Evolutionary conservation across 2,888 invertebrate genomes (phyloP).

Genomic region (Sarcophaga variegata): DNA sequence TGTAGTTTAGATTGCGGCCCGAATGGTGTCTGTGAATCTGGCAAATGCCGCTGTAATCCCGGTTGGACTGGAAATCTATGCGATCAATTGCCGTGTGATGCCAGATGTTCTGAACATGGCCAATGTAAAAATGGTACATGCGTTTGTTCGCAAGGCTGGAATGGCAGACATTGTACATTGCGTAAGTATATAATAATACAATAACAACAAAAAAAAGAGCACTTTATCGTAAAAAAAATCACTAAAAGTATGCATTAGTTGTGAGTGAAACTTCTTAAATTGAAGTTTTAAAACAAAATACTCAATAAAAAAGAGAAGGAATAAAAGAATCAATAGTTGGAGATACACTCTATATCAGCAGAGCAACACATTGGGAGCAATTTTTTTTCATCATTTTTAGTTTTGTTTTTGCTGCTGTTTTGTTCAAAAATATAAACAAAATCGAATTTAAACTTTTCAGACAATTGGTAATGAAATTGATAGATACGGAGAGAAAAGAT

Average conservation of each 20-base stretch:
- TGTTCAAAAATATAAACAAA: slow-evolving; percentile 58
- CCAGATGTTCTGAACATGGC: slow-evolving; percentile 96
- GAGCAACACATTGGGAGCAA: slow-evolving; percentile 6
- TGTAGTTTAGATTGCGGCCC: slow-evolving; percentile 96
- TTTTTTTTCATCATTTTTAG: slow-evolving; percentile 13
- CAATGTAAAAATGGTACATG: slow-evolving; percentile 99
- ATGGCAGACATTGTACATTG: slow-evolving; percentile 97
- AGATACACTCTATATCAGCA: neutral
- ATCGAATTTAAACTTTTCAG: slow-evolving; percentile 72
- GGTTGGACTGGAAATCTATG: slow-evolving; percentile 97
- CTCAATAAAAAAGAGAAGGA: neutral
- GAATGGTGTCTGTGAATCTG: slow-evolving; percentile 96
- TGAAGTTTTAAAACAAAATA: slow-evolving; percentile 33
- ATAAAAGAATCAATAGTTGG: slow-evolving; percentile 44
- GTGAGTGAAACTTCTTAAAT: slow-evolving; percentile 18
- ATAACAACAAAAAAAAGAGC: neutral
- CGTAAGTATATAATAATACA: slow-evolving; percentile 86
- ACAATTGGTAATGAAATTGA: slow-evolving; percentile 62
- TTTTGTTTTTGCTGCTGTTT: neutral
- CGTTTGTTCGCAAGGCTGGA: slow-evolving; percentile 98
- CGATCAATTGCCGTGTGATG: slow-evolving; percentile 95
- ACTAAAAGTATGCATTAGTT: slow-evolving; percentile 33
- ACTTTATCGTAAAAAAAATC: neutral
- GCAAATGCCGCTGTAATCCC: slow-evolving; percentile 93
- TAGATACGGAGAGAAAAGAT: slow-evolving; percentile 3